A percentile compares a stretch with the other conserved stretches of the same genome.
These are phyloP conservation scores for Cotesia vestalis DNA, from an alignment of 1,140 invertebrate genomes.

Conservation along the genomic window DNA sequence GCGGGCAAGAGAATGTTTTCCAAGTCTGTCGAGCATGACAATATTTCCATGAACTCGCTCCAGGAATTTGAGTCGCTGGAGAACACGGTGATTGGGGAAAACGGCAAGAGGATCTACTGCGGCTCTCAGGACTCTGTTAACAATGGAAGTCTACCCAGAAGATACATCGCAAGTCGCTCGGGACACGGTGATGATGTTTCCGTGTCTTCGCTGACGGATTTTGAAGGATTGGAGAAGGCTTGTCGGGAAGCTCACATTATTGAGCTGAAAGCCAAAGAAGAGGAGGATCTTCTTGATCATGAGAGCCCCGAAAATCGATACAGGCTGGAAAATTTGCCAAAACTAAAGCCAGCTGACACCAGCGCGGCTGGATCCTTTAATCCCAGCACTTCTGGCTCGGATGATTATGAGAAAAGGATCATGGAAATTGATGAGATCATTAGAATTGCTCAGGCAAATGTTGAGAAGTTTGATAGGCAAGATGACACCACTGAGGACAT, in stretches of 20 bases:
- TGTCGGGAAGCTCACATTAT: slow-evolving; percentile 84
- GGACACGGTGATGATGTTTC: slow-evolving; percentile 89
- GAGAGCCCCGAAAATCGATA: slow-evolving; percentile 72
- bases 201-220: slow-evolving; percentile 92
- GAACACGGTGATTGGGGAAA: slow-evolving; percentile 77
- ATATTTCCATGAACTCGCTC: slow-evolving; percentile 88
- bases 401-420: slow-evolving; percentile 76
- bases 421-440: slow-evolving; percentile 81
- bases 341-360: slow-evolving; percentile 47
- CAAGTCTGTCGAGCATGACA: slow-evolving; percentile 84
- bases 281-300: slow-evolving; percentile 82
- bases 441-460: slow-evolving; percentile 74
- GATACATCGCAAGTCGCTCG: slow-evolving; percentile 71
- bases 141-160: slow-evolving; percentile 78
- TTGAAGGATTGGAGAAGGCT: slow-evolving; percentile 90
- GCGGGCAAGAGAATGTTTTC: slow-evolving; percentile 82
- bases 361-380: slow-evolving; percentile 56
- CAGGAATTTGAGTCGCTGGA: slow-evolving; percentile 95
- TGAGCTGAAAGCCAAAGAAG: slow-evolving; percentile 84
- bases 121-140: slow-evolving; percentile 78
- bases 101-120: slow-evolving; percentile 67
- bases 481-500: slow-evolving; percentile 66
- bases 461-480: slow-evolving; percentile 71
- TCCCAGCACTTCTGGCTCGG: slow-evolving; percentile 70
- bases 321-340: slow-evolving; percentile 57